A percentile compares a stretch with the other conserved stretches of the same genome.
Conservation (phyloP, 2,888 invertebrate genomes). For the Dexiosoma caninum region DNA sequence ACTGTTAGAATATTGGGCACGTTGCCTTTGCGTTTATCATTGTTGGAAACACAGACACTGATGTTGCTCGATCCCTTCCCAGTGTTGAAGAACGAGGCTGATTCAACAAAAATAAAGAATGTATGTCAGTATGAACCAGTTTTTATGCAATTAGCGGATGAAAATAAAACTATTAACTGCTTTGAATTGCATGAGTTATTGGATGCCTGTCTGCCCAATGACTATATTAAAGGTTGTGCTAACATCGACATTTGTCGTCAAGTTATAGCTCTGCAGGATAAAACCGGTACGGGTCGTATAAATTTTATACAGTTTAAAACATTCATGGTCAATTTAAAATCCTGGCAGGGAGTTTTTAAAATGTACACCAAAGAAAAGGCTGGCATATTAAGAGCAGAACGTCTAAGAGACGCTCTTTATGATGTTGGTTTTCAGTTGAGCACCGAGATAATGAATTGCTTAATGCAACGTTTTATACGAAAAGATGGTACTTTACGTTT, state of each 20-base stretch:
- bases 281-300: constrained; percentile 87
- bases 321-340: constrained; percentile 92
- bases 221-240: constrained; percentile 96
- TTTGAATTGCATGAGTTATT: constrained; percentile 93
- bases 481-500: constrained; percentile 94
- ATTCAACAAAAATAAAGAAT: constrained; percentile 77
- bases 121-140: constrained; percentile 89
- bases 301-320: constrained; percentile 93
- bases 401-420: constrained; percentile 88
- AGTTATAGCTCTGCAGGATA: constrained; percentile 91
- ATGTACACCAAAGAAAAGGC: constrained; percentile 94
- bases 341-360: constrained; percentile 94
- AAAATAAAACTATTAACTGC: constrained; percentile 91
- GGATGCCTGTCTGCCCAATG: constrained; percentile 94
- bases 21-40: constrained; percentile 86
- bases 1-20: constrained; percentile 90
- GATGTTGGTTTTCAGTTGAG: constrained; percentile 94
- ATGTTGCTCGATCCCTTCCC: constrained; percentile 77
- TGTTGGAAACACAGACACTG: constrained; percentile 81
- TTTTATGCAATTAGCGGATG: constrained; percentile 92
- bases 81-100: constrained; percentile 78
- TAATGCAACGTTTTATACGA: constrained; percentile 92
- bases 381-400: constrained; percentile 91
- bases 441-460: constrained; percentile 88
- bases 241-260: constrained; percentile 94